Base-by-base conservation (phyloP, 2,797 vertebrate species). In the Falco peregrinus region DNA sequence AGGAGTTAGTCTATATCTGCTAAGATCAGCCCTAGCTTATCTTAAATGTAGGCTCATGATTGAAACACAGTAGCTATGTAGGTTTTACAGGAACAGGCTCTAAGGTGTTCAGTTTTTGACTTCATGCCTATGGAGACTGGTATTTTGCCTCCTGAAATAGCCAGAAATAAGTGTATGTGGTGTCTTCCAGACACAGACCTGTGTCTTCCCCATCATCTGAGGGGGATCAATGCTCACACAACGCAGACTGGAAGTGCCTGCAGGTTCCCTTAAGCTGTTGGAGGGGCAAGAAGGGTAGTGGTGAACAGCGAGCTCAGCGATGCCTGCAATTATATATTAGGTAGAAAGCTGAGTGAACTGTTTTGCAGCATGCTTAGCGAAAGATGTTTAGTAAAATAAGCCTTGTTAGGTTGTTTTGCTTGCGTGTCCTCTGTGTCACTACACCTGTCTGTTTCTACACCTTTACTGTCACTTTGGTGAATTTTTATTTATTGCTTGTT, bases 401-500 rank as follows among this genome's bases (percentile, higher is more conserved):
- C 43, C 37, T 71, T 53, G 50, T 51, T 82, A 4, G 1, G 13
- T 22, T 10, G 18, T 21, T 80, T 67, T 19, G 50, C 0, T 12
- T 12, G n/a, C 43, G 26, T 15, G 9, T 50, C 17, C 4, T 0
- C 6, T 25, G 10, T n/a, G 17, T 78, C 22, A 7, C 1, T 6
- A 41, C 39, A 41, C 39, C 39, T 41, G 39, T 41, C 39, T 41
- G 39, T 41, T 41, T 41, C 39, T 41, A 11, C 1, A 1, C 13
- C 21, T 83, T 78, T 70, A 33, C 31, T 65, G 47, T 61, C 48
- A 12, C 35, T 64, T 45, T 19, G 28, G 13, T 43, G 56, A 70
- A 8, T 28, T 39, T 31, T 14, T 67, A 11, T 60, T 78, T 64
- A 5, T 75, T 3, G 5, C 53, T 50, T 21, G 11, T 39, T 90